A percentile compares a stretch with the other conserved stretches of the same genome.
Evolutionary conservation across 2,113 vertebrate genomes (phyloP).

Genomic region (Cynocephalus volans): DNA sequence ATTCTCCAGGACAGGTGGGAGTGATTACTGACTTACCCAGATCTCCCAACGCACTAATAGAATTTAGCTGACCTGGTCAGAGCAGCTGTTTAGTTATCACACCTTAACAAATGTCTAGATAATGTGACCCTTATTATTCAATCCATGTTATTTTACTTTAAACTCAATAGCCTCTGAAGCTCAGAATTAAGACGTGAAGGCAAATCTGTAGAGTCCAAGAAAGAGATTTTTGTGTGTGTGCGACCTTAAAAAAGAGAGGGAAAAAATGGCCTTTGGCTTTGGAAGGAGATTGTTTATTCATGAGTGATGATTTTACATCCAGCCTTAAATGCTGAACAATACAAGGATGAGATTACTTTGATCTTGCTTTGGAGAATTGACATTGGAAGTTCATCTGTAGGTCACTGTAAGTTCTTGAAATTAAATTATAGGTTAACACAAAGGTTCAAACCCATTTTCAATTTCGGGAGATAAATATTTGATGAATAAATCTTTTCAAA

Average conservation of each 20-base stretch:
- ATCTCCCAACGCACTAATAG: no score
- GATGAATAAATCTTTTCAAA: background rate
- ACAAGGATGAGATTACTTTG: background rate
- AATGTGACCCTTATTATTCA: rapidly evolving
- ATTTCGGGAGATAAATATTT: background rate
- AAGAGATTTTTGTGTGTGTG: background rate
- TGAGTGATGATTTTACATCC: background rate
- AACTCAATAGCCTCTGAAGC: rapidly evolving
- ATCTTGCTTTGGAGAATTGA: background rate
- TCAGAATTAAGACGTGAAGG: background rate
- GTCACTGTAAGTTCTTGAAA: rapidly evolving
- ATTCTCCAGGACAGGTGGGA: no score
- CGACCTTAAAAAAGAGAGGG: background rate
- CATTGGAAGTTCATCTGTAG: background rate
- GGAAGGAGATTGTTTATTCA: no score
- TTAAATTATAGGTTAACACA: no score
- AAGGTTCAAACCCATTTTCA: background rate
- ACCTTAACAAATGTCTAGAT: no score
- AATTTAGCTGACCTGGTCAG: no score
- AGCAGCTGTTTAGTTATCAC: no score
- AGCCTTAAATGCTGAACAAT: rapidly evolving
- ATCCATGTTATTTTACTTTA: rapidly evolving
- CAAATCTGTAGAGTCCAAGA: background rate
- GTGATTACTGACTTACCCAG: no score
- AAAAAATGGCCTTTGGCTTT: background rate